phyloP scores from a whole-genome alignment of 1,140 invertebrate genomes.

The Lasioglossum albipes region DNA sequence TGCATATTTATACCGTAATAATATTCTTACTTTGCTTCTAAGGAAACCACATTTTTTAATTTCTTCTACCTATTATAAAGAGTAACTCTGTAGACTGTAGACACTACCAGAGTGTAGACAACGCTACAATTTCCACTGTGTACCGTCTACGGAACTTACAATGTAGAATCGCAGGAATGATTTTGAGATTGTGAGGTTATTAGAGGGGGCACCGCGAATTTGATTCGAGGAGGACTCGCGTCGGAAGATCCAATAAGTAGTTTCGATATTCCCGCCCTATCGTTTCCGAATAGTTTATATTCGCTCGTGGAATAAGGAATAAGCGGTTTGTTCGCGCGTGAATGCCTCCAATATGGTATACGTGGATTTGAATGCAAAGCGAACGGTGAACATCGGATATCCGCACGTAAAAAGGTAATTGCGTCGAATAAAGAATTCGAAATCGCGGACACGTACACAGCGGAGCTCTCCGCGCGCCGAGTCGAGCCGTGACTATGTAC shows the following conservation, averaged over 20 bases:
- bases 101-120: too few species aligned
- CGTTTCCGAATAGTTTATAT: conserved; percentile 62
- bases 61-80: too few species aligned
- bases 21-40: too few species aligned
- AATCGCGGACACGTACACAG: conserved; percentile 44
- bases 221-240: conserved; percentile 36
- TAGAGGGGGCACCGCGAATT: neutral
- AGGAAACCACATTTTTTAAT: too few species aligned
- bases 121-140: too few species aligned
- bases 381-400: conserved; percentile 40
- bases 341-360: conserved; percentile 60
- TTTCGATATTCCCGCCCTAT: conserved; percentile 55
- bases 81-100: too few species aligned
- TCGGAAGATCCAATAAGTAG: conserved; percentile 50
- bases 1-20: too few species aligned
- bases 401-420: conserved; percentile 54
- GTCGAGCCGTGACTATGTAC: neutral
- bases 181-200: too few species aligned
- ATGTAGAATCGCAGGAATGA: too few species aligned
- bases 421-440: conserved; percentile 60
- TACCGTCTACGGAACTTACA: too few species aligned
- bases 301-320: conserved; percentile 62
- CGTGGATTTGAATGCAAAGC: conserved; percentile 65
- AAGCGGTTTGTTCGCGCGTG: conserved; percentile 62
- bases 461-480: neutral